These are phyloP conservation scores for Chalcis sispes DNA, from an alignment of 2,888 invertebrate genomes.

Conservation along the genomic window DNA sequence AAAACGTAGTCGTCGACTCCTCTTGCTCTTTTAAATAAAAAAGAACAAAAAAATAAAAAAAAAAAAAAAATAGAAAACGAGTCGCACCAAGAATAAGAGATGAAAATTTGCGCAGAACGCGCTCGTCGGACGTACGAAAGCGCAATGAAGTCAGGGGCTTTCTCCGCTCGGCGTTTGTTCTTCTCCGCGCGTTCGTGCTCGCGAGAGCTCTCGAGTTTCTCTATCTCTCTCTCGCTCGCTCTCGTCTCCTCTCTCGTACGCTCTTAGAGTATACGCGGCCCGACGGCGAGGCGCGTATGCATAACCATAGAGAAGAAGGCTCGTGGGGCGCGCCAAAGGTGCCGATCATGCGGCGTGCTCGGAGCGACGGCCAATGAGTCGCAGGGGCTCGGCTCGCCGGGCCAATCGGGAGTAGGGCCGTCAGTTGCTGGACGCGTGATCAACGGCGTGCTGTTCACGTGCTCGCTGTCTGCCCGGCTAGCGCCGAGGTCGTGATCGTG, in stretches of 20 bases:
- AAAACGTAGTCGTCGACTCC: no score
- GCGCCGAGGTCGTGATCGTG: slow-evolving; percentile 84
- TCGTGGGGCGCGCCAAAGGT: slow-evolving; percentile 70
- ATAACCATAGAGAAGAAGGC: slow-evolving; percentile 66
- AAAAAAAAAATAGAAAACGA: no score
- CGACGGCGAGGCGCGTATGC: background rate
- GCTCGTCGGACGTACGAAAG: slow-evolving; percentile 33
- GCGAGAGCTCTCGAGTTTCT: background rate
- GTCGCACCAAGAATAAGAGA: background rate
- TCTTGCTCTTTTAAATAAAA: no score
- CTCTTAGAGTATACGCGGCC: slow-evolving; percentile 76
- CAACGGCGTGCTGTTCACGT: slow-evolving; percentile 88
- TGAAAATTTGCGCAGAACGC: background rate
- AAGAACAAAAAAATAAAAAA: no score
- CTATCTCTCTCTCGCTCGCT: slow-evolving; percentile 47
- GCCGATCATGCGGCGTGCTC: slow-evolving; percentile 72
- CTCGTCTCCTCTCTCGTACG: slow-evolving; percentile 65
- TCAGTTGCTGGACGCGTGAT: slow-evolving; percentile 89
- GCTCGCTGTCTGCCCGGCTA: slow-evolving; percentile 85
- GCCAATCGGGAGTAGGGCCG: slow-evolving; percentile 80
- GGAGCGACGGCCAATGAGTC: slow-evolving; percentile 78
- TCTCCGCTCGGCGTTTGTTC: slow-evolving; percentile 22
- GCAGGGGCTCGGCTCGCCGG: slow-evolving; percentile 83
- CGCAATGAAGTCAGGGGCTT: slow-evolving; percentile 28
- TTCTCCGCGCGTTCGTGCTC: background rate